Evolutionary conservation across 1,140 invertebrate species (phyloP).

Genomic region (Drosophila elegans): DNA sequence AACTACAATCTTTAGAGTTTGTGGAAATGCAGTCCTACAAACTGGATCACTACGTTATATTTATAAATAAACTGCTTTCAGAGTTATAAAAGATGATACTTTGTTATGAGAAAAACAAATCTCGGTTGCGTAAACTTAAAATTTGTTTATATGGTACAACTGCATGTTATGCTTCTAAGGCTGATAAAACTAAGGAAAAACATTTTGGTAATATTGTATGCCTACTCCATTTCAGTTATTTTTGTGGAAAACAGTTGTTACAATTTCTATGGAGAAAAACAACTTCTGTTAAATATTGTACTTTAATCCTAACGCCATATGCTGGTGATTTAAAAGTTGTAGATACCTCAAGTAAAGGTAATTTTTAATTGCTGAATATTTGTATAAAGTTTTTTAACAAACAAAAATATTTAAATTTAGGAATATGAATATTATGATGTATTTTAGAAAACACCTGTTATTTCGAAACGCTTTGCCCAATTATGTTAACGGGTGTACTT

Average conservation of each 20-base stretch:
- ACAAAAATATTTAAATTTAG: too few species aligned
- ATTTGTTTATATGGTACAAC: background rate
- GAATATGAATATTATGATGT: too few species aligned
- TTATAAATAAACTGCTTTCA: too few species aligned
- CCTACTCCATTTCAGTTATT: background rate
- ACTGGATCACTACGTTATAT: background rate
- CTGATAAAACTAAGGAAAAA: background rate
- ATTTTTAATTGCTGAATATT: background rate
- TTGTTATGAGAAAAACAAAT: too few species aligned
- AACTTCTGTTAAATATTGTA: background rate
- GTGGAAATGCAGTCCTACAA: background rate
- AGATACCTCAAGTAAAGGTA: too few species aligned
- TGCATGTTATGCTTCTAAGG: background rate
- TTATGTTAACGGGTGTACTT: conserved; percentile 23
- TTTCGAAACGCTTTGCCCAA: background rate
- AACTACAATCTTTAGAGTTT: background rate
- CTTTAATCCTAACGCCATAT: background rate
- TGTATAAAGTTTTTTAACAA: too few species aligned
- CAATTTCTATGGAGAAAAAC: background rate
- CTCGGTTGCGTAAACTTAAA: background rate
- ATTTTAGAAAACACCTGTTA: conserved; percentile 1
- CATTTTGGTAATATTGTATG: background rate
- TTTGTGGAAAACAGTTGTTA: background rate
- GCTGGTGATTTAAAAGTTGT: too few species aligned
- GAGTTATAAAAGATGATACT: too few species aligned